A percentile compares a stretch with the other conserved stretches of the same genome.
Evolutionary conservation across 2,113 vertebrate species (phyloP).

Genomic region (Rhinogobius similis): DNA sequence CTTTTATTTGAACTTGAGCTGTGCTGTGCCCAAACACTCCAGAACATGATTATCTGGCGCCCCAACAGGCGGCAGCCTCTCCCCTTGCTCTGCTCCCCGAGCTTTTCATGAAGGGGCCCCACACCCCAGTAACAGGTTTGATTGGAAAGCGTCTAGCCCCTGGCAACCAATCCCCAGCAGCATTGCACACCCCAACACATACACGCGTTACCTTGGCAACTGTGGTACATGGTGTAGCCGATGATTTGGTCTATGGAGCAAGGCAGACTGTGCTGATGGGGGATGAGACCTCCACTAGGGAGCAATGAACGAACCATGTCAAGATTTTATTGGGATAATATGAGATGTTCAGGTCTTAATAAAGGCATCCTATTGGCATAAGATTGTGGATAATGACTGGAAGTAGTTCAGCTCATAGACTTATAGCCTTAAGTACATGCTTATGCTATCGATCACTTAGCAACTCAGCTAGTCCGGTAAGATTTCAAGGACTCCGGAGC

Average conservation of each 20-base stretch:
- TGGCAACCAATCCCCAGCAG: slow-evolving; percentile 79
- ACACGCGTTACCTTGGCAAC: slow-evolving; percentile 76
- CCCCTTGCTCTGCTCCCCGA: slow-evolving; percentile 27
- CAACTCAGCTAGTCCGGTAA: too few species aligned
- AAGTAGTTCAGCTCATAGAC: background rate
- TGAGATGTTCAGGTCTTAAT: background rate
- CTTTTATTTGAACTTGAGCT: background rate
- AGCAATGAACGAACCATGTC: slow-evolving; percentile 1
- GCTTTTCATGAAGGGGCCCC: slow-evolving; percentile 23
- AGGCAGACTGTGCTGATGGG: slow-evolving; percentile 62
- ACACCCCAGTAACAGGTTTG: slow-evolving; percentile 78
- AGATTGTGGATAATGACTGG: background rate
- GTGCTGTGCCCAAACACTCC: slow-evolving; percentile 27
- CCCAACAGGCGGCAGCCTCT: slow-evolving; percentile 59
- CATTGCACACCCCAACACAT: slow-evolving; percentile 47
- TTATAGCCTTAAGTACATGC: too few species aligned
- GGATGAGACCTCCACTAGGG: slow-evolving; percentile 54
- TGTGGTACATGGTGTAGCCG: slow-evolving; percentile 64
- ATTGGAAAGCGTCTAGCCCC: slow-evolving; percentile 79
- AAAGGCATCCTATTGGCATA: background rate
- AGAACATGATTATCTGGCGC: slow-evolving; percentile 23
- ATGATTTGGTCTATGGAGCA: slow-evolving; percentile 71
- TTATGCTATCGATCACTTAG: too few species aligned
- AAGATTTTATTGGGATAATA: background rate
- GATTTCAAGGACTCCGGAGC: too few species aligned